Percentiles rank a stretch among this genome's conserved stretches.
phyloP scores from a whole-genome alignment of 2,113 vertebrate genomes.

The Balaeniceps rex region DNA sequence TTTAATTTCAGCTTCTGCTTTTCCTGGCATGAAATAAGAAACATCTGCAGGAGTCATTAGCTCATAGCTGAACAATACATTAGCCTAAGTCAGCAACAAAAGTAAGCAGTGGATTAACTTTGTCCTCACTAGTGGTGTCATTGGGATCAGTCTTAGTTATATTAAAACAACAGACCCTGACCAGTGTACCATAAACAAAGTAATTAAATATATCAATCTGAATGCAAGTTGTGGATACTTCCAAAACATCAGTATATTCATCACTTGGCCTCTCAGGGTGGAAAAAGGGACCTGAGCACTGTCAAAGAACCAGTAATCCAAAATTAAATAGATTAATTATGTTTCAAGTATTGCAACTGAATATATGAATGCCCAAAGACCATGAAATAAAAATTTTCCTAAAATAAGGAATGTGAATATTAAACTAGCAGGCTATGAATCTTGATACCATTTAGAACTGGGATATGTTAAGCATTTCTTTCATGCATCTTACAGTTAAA shows the following conservation, averaged over 20 bases:
- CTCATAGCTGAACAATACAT: background rate
- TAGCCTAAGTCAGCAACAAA: constrained; percentile 20
- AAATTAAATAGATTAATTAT: background rate
- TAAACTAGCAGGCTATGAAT: background rate
- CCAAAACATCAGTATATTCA: background rate
- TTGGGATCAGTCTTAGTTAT: background rate
- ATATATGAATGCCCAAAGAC: background rate
- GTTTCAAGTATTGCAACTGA: background rate
- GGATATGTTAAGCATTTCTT: background rate
- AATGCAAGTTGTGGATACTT: background rate
- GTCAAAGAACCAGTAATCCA: background rate
- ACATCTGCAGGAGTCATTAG: constrained; percentile 56
- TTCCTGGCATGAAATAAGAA: constrained; percentile 55
- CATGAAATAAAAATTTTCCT: background rate
- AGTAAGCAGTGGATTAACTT: constrained; percentile 1
- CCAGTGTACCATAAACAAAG: background rate
- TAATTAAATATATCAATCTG: background rate
- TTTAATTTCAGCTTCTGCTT: constrained; percentile 62
- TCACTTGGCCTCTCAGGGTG: background rate
- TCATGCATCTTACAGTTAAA: background rate
- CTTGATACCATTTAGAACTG: background rate
- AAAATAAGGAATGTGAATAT: background rate
- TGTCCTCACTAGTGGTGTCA: background rate
- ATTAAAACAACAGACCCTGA: background rate
- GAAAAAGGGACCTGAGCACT: background rate